Percentiles rank a stretch among this genome's conserved stretches.
phyloP scores from a whole-genome alignment of 2,888 invertebrate genomes.

The Platycnemis pennipes region DNA sequence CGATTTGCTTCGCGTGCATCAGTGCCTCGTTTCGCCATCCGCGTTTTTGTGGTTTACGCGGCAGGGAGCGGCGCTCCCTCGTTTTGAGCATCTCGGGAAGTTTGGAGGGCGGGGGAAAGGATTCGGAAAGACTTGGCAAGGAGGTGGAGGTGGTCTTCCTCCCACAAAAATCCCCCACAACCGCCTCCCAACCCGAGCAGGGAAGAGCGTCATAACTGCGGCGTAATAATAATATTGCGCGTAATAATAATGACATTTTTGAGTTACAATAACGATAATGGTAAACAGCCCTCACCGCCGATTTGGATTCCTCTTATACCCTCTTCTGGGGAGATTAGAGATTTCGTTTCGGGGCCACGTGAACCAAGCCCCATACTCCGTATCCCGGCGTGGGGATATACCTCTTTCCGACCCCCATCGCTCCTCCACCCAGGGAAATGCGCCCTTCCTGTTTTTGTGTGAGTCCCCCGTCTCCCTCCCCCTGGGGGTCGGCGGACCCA shows the following conservation, averaged over 20 bases:
- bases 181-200: background rate
- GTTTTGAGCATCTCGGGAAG: background rate
- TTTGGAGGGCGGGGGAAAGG: background rate
- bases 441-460: background rate
- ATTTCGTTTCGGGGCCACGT: no score
- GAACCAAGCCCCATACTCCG: background rate
- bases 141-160: background rate
- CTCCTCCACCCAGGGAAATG: background rate
- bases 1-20: background rate
- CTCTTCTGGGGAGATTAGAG: background rate
- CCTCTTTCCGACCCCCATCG: background rate
- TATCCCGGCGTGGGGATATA: background rate
- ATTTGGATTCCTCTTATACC: background rate
- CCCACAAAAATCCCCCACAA: background rate
- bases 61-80: background rate
- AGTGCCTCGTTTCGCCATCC: constrained; percentile 2
- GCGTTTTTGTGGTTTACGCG: background rate
- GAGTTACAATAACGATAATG: constrained; percentile 59
- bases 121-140: background rate
- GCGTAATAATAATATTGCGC: constrained; percentile 55
- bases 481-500: constrained; percentile 23
- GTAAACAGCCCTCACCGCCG: constrained; percentile 15
- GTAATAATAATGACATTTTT: constrained; percentile 41
- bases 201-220: background rate
- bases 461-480: background rate